Conservation (phyloP, 2,888 invertebrate species). For the Apotomis capreana region DNA sequence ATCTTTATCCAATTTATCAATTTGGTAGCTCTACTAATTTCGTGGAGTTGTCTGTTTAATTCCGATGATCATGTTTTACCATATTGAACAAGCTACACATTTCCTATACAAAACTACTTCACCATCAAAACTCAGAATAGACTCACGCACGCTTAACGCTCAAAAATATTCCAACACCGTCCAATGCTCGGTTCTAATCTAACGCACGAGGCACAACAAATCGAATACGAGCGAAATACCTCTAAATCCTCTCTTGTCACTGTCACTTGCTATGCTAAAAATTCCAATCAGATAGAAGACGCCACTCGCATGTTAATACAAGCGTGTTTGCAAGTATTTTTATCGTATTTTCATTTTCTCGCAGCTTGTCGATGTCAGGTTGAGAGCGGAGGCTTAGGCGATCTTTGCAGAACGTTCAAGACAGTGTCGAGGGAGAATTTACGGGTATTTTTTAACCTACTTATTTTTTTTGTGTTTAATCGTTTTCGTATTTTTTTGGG, state of each 20-base stretch:
- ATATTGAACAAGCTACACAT: no score
- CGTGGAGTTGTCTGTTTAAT: no score
- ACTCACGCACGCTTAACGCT: neutral
- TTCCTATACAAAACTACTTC: no score
- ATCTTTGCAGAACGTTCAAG: conserved; percentile 7
- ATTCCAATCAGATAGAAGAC: conserved; percentile 10
- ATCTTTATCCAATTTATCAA: no score
- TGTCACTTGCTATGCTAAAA: conserved; percentile 15
- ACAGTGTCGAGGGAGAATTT: neutral
- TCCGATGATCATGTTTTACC: no score
- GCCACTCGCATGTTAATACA: conserved; percentile 16
- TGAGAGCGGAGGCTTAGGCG: conserved; percentile 8
- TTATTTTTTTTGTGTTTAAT: no score
- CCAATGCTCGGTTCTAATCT: conserved; percentile 1
- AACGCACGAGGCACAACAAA: neutral
- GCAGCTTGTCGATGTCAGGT: conserved; percentile 1
- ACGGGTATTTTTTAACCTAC: neutral
- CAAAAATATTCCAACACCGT: neutral
- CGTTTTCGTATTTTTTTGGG: neutral
- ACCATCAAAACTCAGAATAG: no score
- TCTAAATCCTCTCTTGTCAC: conserved; percentile 6
- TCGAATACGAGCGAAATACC: neutral
- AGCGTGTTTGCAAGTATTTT: conserved; percentile 20
- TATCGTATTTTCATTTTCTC: conserved; percentile 7
- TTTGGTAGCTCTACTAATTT: no score